Percentiles rank a stretch among this genome's conserved stretches.
These are phyloP conservation scores for Polypedilum vanderplanki DNA, from an alignment of 1,140 invertebrate genomes.

Conservation along the genomic window DNA sequence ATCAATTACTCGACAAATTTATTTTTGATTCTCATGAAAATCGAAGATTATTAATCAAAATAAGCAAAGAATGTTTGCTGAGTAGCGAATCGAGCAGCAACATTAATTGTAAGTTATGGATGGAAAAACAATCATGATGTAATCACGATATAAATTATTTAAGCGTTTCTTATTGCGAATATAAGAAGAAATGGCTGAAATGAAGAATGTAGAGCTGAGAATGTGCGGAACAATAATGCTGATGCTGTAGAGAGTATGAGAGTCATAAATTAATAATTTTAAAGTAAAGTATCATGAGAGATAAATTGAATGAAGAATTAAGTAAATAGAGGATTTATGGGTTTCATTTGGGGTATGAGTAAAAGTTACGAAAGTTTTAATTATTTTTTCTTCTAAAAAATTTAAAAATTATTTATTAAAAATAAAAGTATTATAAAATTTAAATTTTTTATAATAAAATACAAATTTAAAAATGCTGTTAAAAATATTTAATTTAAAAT, in stretches of 20 bases:
- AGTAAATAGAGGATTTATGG: slow-evolving; percentile 21
- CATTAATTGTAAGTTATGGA: neutral
- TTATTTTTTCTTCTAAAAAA: too few species aligned
- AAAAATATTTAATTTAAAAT: too few species aligned
- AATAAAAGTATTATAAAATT: too few species aligned
- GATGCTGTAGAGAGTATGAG: neutral
- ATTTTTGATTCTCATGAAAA: neutral
- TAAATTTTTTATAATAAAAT: too few species aligned
- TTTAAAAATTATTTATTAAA: too few species aligned
- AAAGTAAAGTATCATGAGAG: neutral
- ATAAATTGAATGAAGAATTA: slow-evolving; percentile 24
- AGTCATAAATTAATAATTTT: slow-evolving; percentile 17
- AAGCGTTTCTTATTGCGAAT: neutral
- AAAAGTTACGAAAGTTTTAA: too few species aligned
- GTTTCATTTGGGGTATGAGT: too few species aligned
- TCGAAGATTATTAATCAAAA: slow-evolving; percentile 21
- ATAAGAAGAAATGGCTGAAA: too few species aligned
- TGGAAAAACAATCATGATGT: slow-evolving; percentile 24
- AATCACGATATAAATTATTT: slow-evolving; percentile 21
- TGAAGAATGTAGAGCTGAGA: neutral
- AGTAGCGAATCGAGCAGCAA: neutral
- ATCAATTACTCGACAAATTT: slow-evolving; percentile 27
- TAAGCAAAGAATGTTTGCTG: neutral
- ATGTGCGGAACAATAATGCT: neutral
- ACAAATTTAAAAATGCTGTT: too few species aligned